Evolutionary conservation across 2,888 invertebrate species (phyloP).

Genomic region (Idaea straminata): DNA sequence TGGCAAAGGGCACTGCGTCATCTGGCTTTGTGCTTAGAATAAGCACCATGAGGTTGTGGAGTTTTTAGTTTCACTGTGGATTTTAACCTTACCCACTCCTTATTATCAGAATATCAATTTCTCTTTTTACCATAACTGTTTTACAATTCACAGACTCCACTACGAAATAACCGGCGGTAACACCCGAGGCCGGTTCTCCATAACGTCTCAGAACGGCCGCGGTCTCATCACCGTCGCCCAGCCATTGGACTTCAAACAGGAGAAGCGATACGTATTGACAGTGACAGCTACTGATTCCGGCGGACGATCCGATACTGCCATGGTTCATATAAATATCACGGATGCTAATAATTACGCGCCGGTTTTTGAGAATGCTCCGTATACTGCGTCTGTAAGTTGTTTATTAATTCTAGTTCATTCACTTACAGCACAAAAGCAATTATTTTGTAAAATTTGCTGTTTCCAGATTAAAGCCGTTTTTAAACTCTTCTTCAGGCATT

Average conservation of each 20-base stretch:
- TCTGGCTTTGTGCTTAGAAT: too few species aligned
- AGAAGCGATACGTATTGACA: constrained; percentile 91
- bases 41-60: too few species aligned
- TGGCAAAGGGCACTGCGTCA: too few species aligned
- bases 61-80: too few species aligned
- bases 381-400: constrained; percentile 86
- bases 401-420: constrained; percentile 4
- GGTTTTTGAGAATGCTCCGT: constrained; percentile 95
- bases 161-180: constrained; percentile 93
- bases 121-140: constrained; percentile 2
- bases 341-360: constrained; percentile 97
- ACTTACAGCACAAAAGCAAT: neutral
- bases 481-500: neutral
- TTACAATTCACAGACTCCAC: constrained; percentile 81
- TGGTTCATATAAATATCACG: constrained; percentile 94
- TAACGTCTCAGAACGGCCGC: constrained; percentile 93
- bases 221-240: constrained; percentile 94
- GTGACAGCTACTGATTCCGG: constrained; percentile 94
- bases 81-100: too few species aligned
- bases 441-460: neutral
- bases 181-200: constrained; percentile 91
- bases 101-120: too few species aligned
- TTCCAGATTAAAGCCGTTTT: neutral
- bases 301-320: constrained; percentile 91
- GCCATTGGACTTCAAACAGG: constrained; percentile 95